Evolutionary conservation across 1,140 invertebrate genomes (phyloP).

Genomic region (Spodoptera frugiperda): DNA sequence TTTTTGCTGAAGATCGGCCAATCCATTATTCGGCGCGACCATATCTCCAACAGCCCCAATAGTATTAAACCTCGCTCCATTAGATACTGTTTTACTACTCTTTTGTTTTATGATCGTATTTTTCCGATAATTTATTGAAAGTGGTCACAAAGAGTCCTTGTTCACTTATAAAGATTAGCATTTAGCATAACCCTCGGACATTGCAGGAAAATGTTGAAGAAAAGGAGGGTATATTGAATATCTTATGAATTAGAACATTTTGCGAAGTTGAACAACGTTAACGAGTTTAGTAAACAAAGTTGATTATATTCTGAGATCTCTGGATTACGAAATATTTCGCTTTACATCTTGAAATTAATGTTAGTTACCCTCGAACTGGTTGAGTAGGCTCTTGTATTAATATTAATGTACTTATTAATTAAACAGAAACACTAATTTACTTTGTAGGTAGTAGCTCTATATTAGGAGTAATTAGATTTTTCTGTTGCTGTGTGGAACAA

Average conservation of each 20-base stretch:
- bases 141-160: slow-evolving; percentile 55
- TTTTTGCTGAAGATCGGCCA: slow-evolving; percentile 62
- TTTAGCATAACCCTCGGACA: slow-evolving; percentile 21
- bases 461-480: too few relatives aligned
- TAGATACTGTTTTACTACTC: slow-evolving; percentile 73
- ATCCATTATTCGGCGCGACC: slow-evolving; percentile 71
- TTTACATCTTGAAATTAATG: slow-evolving; percentile 22
- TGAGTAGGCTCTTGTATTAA: not conserved
- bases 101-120: slow-evolving; percentile 75
- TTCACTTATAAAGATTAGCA: slow-evolving; percentile 46
- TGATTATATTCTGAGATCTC: slow-evolving; percentile 20
- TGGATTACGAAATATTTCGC: slow-evolving; percentile 25
- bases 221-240: slow-evolving; percentile 19
- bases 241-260: slow-evolving; percentile 28
- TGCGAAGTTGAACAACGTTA: slow-evolving; percentile 13
- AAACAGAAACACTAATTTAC: not conserved
- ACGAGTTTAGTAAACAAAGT: slow-evolving; percentile 21
- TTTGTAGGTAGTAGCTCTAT: too few relatives aligned
- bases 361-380: not conserved
- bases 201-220: slow-evolving; percentile 10
- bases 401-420: not conserved
- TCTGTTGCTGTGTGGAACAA: too few relatives aligned
- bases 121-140: slow-evolving; percentile 71
- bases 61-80: slow-evolving; percentile 69
- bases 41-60: slow-evolving; percentile 68